Percentiles rank a stretch among this genome's conserved stretches.
Evolutionary conservation across 2,113 vertebrate genomes (phyloP).

Genomic region (Cettia cetti): DNA sequence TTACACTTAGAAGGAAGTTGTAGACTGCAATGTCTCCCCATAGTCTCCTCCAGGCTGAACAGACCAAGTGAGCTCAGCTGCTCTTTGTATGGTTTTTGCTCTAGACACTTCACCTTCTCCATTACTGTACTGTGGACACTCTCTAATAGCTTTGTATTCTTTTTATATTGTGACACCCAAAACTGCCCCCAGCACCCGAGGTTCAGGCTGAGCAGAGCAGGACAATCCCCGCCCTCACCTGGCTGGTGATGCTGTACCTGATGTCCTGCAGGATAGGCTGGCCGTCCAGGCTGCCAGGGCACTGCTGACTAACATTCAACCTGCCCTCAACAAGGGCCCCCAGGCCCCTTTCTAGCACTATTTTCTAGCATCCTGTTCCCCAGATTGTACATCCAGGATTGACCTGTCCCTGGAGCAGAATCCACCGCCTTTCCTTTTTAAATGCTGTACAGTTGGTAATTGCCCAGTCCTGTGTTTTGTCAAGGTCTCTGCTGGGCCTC

Average conservation of each 20-base stretch:
- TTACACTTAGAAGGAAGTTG: accelerated
- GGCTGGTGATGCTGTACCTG: accelerated
- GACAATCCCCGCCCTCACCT: neutral
- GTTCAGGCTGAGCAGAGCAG: neutral
- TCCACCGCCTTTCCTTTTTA: neutral
- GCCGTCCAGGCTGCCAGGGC: neutral
- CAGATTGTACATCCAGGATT: neutral
- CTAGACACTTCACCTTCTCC: neutral
- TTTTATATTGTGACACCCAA: neutral
- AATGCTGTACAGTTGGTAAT: neutral
- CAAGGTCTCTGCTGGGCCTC: neutral
- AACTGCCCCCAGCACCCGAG: accelerated
- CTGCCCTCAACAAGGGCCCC: neutral
- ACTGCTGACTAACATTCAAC: neutral
- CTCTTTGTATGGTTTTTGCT: neutral
- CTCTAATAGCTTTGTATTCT: neutral
- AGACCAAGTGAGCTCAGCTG: neutral
- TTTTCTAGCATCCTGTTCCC: neutral
- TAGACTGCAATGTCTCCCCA: neutral
- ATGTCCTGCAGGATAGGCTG: accelerated
- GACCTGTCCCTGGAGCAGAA: neutral
- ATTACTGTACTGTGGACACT: neutral
- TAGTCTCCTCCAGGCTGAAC: neutral
- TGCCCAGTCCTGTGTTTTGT: neutral
- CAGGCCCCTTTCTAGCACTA: neutral